Base-by-base conservation (phyloP, 2,113 vertebrate species). In the Phyllopteryx taeniolatus region DNA sequence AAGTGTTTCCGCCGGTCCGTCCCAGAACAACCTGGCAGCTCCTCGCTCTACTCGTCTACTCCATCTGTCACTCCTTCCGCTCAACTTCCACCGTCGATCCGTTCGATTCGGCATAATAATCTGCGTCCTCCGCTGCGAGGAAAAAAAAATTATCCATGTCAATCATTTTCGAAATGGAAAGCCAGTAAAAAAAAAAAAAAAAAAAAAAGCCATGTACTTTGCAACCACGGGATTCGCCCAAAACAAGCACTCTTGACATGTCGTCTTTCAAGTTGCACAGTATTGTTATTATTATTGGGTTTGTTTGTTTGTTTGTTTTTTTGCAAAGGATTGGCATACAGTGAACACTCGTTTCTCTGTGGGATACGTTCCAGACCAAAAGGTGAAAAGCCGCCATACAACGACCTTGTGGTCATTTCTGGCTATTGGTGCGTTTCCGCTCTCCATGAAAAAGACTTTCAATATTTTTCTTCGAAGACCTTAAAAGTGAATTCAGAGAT, bases 1-100 rank as follows among this genome's bases (percentile, higher is more conserved):
- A 83, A 77, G 82, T 74, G 56, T 87, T 88, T 91, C 81, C 80
- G 84, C 67, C 60, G 53, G 66, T 42, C 53, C 51, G 75, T 76
- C 66, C 79, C 78, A 84, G 70, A 79, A 73, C 76, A 64, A 60
- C 68, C 71, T 70, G 59, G 54, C 68, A 67, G 74, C 69, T 53
- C 60, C 44, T 27, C 79, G 51, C 71, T 77, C 66, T 71, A 80
- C 75, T 77, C 74, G 75, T 83, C 65, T 79, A 71, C 60, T 11
- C 67, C 74, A 72, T 81, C 77, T 73, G 72, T 79, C 71, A 33
- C 12, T 57, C 56, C 67, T 47, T 63, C 20, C 27, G 19, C 27
- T 47, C 53, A 63, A 33, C 51, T 27, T 47, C 64, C 46, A 35
- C 64, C 43, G 70, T 13, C 66, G 47, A 33, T 51, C 27, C 59